phyloP scores from a whole-genome alignment of 2,113 vertebrate species.

The Ancistrus triradiatus region DNA sequence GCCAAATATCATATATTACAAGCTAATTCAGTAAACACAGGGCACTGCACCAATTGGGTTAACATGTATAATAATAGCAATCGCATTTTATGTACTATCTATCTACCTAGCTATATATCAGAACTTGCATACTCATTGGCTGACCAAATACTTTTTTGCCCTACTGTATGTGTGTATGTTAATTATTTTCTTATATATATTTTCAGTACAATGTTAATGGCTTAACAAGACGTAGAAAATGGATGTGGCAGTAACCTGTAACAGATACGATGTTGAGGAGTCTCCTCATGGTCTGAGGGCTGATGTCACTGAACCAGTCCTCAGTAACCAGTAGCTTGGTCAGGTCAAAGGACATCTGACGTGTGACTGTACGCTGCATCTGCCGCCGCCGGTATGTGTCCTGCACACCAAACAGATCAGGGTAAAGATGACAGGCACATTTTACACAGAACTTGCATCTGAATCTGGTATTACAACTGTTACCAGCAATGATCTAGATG shows the following conservation, averaged over 20 bases:
- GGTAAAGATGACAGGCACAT: not conserved
- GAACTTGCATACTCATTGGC: no score
- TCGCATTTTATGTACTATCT: no score
- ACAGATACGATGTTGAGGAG: conserved; percentile 96
- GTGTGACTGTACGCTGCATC: conserved; percentile 89
- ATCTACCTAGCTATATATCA: no score
- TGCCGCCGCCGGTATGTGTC: conserved; percentile 92
- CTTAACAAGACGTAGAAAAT: not conserved
- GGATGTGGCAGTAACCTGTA: conserved; percentile 70
- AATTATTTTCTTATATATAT: no score
- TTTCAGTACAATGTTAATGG: no score
- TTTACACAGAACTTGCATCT: no score
- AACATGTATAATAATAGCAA: not conserved
- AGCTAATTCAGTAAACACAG: not conserved
- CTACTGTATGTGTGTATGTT: no score
- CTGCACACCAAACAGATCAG: conserved; percentile 54
- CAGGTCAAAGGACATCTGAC: conserved; percentile 97
- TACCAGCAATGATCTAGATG: no score
- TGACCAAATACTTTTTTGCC: no score
- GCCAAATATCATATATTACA: conserved; percentile 9
- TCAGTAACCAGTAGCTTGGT: conserved; percentile 95
- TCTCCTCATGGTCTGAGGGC: conserved; percentile 96
- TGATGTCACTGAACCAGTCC: conserved; percentile 99
- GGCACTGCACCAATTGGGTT: not conserved
- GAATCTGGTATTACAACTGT: no score